phyloP scores from a whole-genome alignment of 2,113 vertebrate genomes.

The Pteropus alecto region DNA sequence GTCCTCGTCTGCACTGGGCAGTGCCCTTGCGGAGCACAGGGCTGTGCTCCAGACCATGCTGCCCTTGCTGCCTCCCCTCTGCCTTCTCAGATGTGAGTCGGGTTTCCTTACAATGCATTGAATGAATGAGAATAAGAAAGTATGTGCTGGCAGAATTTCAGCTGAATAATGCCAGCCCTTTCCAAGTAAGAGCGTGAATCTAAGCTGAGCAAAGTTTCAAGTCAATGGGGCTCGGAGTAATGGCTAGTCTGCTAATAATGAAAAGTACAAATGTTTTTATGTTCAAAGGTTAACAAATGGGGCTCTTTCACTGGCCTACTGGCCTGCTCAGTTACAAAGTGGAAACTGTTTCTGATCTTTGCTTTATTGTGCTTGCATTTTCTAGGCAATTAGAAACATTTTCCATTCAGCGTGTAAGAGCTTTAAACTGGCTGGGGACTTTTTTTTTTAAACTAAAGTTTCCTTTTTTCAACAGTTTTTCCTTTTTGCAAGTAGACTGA shows the following conservation, averaged over 20 bases:
- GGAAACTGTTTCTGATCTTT: neutral
- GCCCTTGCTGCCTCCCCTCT: neutral
- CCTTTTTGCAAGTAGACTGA: neutral
- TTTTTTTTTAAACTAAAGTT: neutral
- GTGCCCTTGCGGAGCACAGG: neutral
- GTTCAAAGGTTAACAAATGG: neutral
- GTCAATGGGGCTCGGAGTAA: neutral
- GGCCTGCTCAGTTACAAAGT: neutral
- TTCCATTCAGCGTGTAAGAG: conserved; percentile 2
- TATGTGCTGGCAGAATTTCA: conserved; percentile 17
- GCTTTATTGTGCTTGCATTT: neutral
- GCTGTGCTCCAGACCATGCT: neutral
- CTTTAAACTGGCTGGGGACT: neutral
- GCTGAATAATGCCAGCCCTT: neutral
- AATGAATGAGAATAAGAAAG: conserved; percentile 29
- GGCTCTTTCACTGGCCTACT: neutral
- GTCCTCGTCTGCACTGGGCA: neutral
- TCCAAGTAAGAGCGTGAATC: conserved; percentile 33
- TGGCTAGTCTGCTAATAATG: neutral
- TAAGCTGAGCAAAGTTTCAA: conserved; percentile 10
- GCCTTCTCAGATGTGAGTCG: neutral
- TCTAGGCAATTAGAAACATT: conserved; percentile 7
- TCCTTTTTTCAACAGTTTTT: neutral
- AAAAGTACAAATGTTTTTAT: neutral
- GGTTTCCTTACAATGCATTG: neutral